Evolutionary conservation across 2,888 invertebrate genomes (phyloP), one percentile per base, ranked within the genome.

Genomic region (Leucophenga montana): DNA sequence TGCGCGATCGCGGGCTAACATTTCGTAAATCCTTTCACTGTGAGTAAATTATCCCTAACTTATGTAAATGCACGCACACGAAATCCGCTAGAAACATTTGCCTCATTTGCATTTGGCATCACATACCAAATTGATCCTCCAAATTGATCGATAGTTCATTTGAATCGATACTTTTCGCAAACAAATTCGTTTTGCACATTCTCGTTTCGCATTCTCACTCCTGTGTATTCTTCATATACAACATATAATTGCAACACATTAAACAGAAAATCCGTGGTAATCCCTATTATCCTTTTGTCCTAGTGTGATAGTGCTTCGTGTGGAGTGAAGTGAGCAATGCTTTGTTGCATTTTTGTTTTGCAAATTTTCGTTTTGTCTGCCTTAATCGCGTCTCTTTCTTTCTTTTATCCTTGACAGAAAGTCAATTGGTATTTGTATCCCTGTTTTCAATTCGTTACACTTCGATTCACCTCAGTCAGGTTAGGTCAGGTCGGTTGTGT

Each of bases 21-120:
- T 5, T 39, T 11, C 9, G 39, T 39, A 11, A 39, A 39, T 54
- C 46, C 46, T 14, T 46, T 46, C 46, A 16, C 72, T 74, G 72
- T 79, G 81, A 81, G 80, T 80, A 78, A 83, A 78, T 83, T 79
- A 81, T 81, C 75, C 83, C 80, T 71, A 81, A 83, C 83, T 81
- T 81, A 81, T 81, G 83, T 83, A 83, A 81, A 81, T 81, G 68
- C 74, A 70, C 56, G 72, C 59, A 66, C 39, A 62, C 27, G 53
- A 59, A 39, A 39, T 39, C 11, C 39, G 11, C 39, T 5, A 1
- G 8, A 39, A 39, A 39, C 11, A 39, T 39, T 39, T 33, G 8
- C 8, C 33, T 33, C 33, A 33, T 33, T 33, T 3, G 39, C 39
- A 39, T 39, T 39, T 39, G 8, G 11, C 1, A 1, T 39, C 9